These are phyloP conservation scores for Ageneiosus marmoratus DNA, from an alignment of 2,113 vertebrate species.

Conservation along the genomic window DNA sequence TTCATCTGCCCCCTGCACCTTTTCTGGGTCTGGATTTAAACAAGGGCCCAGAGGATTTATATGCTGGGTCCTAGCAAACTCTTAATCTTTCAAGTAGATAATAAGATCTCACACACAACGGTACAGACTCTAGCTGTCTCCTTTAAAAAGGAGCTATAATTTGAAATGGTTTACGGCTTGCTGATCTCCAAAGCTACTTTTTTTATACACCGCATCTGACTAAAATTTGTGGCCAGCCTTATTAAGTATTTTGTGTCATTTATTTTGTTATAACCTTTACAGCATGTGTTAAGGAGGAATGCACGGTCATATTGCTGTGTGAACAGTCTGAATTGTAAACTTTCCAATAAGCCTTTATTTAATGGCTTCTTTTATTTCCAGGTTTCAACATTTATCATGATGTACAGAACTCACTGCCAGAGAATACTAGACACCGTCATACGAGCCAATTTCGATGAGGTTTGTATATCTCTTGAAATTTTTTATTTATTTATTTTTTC, in stretches of 20 bases:
- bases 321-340: background rate
- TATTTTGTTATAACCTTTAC: conserved; percentile 49
- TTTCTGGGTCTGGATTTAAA: conserved; percentile 70
- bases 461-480: conserved; percentile 10
- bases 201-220: conserved; percentile 60
- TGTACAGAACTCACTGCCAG: conserved; percentile 99
- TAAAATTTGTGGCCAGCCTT: conserved; percentile 63
- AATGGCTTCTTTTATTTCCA: conserved; percentile 60
- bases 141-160: conserved; percentile 72
- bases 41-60: conserved; percentile 78
- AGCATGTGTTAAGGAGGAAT: conserved; percentile 1
- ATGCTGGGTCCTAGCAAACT: conserved; percentile 73
- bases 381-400: conserved; percentile 99
- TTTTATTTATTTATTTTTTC: too few relatives aligned
- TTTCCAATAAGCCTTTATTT: background rate
- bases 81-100: conserved; percentile 79
- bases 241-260: conserved; percentile 66
- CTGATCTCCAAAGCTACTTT: conserved; percentile 73
- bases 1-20: conserved; percentile 70
- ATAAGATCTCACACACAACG: conserved; percentile 75
- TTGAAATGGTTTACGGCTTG: conserved; percentile 76
- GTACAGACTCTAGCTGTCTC: conserved; percentile 73
- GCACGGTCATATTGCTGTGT: conserved; percentile 8
- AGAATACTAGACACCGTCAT: conserved; percentile 99
- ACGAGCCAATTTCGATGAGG: conserved; percentile 99